Evolutionary conservation across 2,113 vertebrate species (phyloP), one percentile per base, ranked within the genome.

Genomic region (Phycodurus eques): DNA sequence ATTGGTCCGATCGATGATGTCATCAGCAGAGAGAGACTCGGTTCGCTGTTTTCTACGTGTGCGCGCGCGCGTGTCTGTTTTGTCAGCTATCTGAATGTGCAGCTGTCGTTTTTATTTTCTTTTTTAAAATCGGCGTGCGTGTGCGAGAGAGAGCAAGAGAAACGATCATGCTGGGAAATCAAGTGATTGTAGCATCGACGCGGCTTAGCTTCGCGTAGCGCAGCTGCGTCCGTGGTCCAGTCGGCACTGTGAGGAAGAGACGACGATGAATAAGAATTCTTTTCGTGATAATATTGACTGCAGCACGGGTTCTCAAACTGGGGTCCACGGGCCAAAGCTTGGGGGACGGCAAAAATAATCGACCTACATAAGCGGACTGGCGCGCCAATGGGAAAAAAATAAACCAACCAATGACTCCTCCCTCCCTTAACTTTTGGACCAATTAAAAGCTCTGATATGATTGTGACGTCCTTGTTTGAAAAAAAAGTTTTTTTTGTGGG

Each of bases 151-250:
- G 27, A 31, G 54, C 43, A 22, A 1, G 27, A 31, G 54, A 31
- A 54, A 47, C 64, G 46, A 13, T 65, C 1, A 13, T 60, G 68
- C 61, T 60, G 43, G 70, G 39, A 17, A 64, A 31, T 68, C 75
- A 54, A 66, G 78, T 72, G 81, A 82, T 65, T 85, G 78, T 87
- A 83, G 77, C n/a, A 63, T 80, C 2, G 43, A 47, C 12, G 27
- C 64, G 13, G 59, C 27, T 61, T 61, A 35, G 14, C 59, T 35
- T 61, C 35, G 59, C 56, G 8, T n/a, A 20, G 51, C 51, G 6
- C 20, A 20, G 53, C 56, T 31, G 22, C 11, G 22, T 31, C 70
- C 54, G 65, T 71, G 69, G 56, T 80, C 33, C 33, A 73, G 73
- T 78, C 75, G 74, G 74, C 75, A 60, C 59, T 81, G 43, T 74